Conservation (phyloP, 2,113 vertebrate species). For the Spermophilus dauricus region DNA sequence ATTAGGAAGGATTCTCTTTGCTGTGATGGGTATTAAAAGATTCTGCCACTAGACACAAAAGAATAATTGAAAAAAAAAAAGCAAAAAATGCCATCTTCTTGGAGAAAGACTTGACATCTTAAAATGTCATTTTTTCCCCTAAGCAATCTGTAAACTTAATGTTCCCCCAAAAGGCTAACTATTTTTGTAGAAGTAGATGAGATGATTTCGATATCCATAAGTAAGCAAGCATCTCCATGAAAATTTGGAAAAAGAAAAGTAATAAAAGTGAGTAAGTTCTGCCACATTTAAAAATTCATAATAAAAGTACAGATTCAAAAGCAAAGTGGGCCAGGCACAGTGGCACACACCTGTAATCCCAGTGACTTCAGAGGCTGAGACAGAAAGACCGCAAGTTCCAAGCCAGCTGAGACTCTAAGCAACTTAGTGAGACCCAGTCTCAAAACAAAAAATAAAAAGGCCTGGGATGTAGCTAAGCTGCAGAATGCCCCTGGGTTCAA, state of each 20-base stretch:
- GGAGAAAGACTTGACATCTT: conserved; percentile 19
- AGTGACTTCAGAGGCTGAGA: no score
- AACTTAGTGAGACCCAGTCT: no score
- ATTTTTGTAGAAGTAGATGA: not conserved
- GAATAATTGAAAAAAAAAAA: not conserved
- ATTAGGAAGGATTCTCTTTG: conserved; percentile 10
- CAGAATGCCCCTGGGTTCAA: no score
- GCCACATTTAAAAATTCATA: not conserved
- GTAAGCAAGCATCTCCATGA: not conserved
- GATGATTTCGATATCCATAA: not conserved
- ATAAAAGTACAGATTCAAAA: conserved; percentile 15
- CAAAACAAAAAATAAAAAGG: no score
- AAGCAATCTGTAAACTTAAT: not conserved
- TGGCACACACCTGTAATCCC: no score
- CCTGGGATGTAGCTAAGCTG: no score
- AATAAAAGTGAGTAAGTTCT: not conserved
- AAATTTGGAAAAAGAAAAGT: not conserved
- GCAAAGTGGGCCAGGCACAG: no score
- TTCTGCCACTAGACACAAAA: conserved; percentile 26
- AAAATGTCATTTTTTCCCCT: conserved; percentile 38
- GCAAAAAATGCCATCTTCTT: not conserved
- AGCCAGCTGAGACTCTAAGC: no score
- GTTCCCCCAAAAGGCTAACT: not conserved
- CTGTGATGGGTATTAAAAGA: not conserved
- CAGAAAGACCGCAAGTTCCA: no score